Evolutionary conservation across 2,888 invertebrate species (phyloP).

Genomic region (Cataglyphis cursor): DNA sequence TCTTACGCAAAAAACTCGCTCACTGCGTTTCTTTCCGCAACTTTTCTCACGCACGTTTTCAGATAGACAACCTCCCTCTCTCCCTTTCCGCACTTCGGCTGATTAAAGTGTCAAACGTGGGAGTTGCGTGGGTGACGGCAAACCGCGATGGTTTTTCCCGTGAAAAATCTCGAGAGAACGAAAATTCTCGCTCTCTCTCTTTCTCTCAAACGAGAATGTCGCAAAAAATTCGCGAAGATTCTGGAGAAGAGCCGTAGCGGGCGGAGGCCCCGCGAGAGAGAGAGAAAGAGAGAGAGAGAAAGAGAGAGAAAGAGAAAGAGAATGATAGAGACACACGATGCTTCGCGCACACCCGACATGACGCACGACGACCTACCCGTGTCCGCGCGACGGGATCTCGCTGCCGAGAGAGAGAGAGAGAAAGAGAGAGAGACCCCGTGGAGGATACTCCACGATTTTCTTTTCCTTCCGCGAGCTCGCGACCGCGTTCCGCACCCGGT

Average conservation of each 20-base stretch:
- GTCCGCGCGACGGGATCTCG: conserved; percentile 62
- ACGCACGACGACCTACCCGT: conserved; percentile 75
- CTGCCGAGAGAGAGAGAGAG: conserved; percentile 9
- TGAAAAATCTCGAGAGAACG: conserved; percentile 1
- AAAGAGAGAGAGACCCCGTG: conserved; percentile 68
- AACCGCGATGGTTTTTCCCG: conserved; percentile 29
- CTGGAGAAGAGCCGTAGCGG: conserved; percentile 5
- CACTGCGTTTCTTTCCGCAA: not conserved
- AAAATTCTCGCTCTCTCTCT: not conserved
- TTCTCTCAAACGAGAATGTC: not conserved
- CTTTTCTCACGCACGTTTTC: not conserved
- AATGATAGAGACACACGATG: conserved; percentile 70
- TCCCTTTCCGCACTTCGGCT: not conserved
- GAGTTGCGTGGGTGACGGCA: conserved; percentile 72
- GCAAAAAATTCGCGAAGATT: not conserved
- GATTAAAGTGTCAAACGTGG: conserved; percentile 79
- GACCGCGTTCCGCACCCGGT: conserved; percentile 47
- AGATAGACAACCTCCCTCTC: not conserved
- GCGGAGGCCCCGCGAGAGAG: conserved; percentile 64
- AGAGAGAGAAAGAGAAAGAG: too few species aligned
- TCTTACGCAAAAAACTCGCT: not conserved
- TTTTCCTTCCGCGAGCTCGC: not conserved
- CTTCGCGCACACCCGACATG: conserved; percentile 79
- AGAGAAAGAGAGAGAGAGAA: conserved; percentile 59
- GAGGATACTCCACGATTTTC: conserved; percentile 73